Evolutionary conservation across 2,888 invertebrate species (phyloP).

Genomic region (Clivina fossor): DNA sequence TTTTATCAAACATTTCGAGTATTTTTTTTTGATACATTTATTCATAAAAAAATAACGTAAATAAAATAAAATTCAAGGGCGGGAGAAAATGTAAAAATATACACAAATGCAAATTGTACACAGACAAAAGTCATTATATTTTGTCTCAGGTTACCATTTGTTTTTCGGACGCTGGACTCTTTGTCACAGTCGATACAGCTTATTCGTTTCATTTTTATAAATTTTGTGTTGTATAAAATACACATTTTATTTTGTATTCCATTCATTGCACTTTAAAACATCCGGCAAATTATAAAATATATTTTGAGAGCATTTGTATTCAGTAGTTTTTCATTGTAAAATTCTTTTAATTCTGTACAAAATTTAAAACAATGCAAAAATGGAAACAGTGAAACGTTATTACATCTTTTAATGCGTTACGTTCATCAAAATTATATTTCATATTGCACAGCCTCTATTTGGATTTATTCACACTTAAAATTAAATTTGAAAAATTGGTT

Average conservation of each 20-base stretch:
- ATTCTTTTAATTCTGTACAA: slow-evolving; percentile 5
- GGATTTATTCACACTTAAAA: slow-evolving; percentile 20
- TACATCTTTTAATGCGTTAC: too few relatives aligned
- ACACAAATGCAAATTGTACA: slow-evolving; percentile 35
- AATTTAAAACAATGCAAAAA: slow-evolving; percentile 22
- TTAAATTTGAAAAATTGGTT: neutral
- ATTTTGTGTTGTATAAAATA: slow-evolving; percentile 32
- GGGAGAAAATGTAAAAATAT: slow-evolving; percentile 4
- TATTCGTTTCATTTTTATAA: slow-evolving; percentile 28
- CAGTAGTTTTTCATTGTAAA: slow-evolving; percentile 10
- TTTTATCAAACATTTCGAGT: too few relatives aligned
- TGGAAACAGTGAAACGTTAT: slow-evolving; percentile 10
- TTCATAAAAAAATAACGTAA: too few relatives aligned
- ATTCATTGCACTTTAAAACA: slow-evolving; percentile 31
- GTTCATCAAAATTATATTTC: slow-evolving; percentile 14
- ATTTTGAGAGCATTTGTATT: slow-evolving; percentile 29
- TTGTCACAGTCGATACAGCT: slow-evolving; percentile 32
- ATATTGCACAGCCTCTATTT: slow-evolving; percentile 33
- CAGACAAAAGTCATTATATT: slow-evolving; percentile 38
- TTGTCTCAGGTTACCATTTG: slow-evolving; percentile 38
- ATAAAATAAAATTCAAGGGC: too few relatives aligned
- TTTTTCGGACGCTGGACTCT: slow-evolving; percentile 34
- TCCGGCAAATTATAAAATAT: slow-evolving; percentile 31
- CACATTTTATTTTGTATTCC: slow-evolving; percentile 20
- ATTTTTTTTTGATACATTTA: too few relatives aligned